Percentiles rank a stretch among this genome's conserved stretches.
phyloP scores from a whole-genome alignment of 2,797 vertebrate species.

The Danio albolineatus region DNA sequence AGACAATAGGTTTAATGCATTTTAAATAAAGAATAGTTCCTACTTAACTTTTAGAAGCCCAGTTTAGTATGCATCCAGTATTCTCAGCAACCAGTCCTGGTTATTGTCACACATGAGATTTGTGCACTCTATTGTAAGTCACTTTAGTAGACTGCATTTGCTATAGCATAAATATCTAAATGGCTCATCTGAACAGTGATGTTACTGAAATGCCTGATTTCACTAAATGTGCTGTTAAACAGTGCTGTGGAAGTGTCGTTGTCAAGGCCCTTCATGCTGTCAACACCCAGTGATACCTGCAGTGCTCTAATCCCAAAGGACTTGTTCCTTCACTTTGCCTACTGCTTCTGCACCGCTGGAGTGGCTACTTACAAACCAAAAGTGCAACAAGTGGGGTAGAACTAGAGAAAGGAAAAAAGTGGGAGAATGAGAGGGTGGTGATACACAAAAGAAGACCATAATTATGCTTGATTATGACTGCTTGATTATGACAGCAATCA shows the following conservation, averaged over 20 bases:
- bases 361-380: background rate
- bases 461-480: background rate
- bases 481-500: background rate
- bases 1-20: background rate
- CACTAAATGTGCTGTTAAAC: conserved; percentile 19
- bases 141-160: background rate
- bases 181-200: background rate
- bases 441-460: background rate
- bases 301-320: conserved; percentile 17
- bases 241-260: conserved; percentile 42
- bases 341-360: background rate
- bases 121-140: conserved; percentile 7
- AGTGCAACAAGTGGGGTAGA: background rate
- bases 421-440: background rate
- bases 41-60: background rate
- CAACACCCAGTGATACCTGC: conserved; percentile 17
- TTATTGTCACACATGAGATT: conserved; percentile 17
- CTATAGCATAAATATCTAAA: background rate
- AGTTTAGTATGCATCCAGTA: background rate
- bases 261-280: conserved; percentile 16
- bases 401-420: background rate
- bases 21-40: conserved; percentile 1
- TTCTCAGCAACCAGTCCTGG: background rate
- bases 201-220: background rate
- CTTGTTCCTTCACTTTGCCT: conserved; percentile 1